A percentile compares a stretch with the other conserved stretches of the same genome.
phyloP scores from a whole-genome alignment of 2,113 vertebrate genomes.

The Notiomystis cincta region DNA sequence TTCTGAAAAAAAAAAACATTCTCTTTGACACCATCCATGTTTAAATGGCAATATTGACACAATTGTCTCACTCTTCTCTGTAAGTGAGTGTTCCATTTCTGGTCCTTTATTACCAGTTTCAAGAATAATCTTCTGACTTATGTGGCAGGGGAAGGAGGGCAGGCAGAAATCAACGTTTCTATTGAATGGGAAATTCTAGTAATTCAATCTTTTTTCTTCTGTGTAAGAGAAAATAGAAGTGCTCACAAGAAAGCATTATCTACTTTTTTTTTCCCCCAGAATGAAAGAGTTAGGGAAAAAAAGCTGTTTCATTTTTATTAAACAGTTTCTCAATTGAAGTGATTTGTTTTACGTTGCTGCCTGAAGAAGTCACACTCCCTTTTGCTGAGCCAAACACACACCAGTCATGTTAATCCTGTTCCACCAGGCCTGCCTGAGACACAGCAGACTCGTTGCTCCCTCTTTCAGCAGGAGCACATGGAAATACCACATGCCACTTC shows the following conservation, averaged over 20 bases:
- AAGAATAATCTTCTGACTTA: conserved; percentile 31
- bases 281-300: background rate
- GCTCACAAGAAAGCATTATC: background rate
- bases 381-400: background rate
- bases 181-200: conserved; percentile 20
- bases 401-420: background rate
- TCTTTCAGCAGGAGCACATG: background rate
- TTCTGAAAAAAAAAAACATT: background rate
- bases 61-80: background rate
- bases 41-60: conserved; percentile 27
- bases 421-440: background rate
- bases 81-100: conserved; percentile 15
- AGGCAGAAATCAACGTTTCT: conserved; percentile 31
- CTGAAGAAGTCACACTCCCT: background rate
- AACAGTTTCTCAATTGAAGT: background rate
- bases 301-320: conserved; percentile 7
- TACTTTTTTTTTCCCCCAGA: background rate
- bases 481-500: background rate
- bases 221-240: conserved; percentile 8
- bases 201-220: conserved; percentile 2
- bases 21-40: background rate
- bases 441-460: background rate
- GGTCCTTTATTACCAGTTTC: conserved; percentile 18
- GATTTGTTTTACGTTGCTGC: background rate
- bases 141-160: background rate